Evolutionary conservation across 92 coral and sea anemone genomes (phyloP).

Genomic region (Nematostella vectensis): DNA sequence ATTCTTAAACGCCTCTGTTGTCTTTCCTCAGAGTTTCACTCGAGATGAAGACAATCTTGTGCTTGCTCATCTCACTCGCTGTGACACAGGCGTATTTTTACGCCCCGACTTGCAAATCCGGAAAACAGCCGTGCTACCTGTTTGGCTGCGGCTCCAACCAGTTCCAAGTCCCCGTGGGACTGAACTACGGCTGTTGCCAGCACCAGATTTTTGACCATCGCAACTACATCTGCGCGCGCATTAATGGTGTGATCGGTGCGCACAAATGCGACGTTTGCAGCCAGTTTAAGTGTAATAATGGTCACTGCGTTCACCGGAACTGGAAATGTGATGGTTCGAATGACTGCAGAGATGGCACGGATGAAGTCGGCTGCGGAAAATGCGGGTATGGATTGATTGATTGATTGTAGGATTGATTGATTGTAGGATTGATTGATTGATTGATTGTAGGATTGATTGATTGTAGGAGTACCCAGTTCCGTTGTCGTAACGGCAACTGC

Average conservation of each 20-base stretch:
- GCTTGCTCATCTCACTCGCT: neutral
- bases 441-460: too few species aligned
- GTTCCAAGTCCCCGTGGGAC: neutral
- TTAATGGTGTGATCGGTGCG: neutral
- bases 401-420: too few species aligned
- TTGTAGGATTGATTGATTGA: too few species aligned
- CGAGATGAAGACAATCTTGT: neutral
- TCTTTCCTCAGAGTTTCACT: too few species aligned
- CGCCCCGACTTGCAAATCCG: neutral
- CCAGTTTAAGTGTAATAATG: neutral
- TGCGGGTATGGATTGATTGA: constrained; percentile 6
- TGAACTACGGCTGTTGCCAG: constrained; percentile 7
- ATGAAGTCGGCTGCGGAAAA: constrained; percentile 1
- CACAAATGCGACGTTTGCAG: neutral
- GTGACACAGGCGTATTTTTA: neutral
- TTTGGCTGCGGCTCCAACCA: neutral
- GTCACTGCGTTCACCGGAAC: constrained; percentile 1
- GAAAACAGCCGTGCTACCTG: neutral
- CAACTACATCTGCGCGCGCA: constrained; percentile 1
- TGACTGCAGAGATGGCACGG: neutral
- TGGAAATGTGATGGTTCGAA: constrained; percentile 1
- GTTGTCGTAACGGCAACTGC: constrained; percentile 2
- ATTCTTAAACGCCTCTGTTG: too few species aligned
- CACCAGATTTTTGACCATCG: constrained; percentile 4
- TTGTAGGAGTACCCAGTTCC: constrained; percentile 1